Base-by-base conservation (phyloP, 2,113 vertebrate species). In the Glaucidium brasilianum region DNA sequence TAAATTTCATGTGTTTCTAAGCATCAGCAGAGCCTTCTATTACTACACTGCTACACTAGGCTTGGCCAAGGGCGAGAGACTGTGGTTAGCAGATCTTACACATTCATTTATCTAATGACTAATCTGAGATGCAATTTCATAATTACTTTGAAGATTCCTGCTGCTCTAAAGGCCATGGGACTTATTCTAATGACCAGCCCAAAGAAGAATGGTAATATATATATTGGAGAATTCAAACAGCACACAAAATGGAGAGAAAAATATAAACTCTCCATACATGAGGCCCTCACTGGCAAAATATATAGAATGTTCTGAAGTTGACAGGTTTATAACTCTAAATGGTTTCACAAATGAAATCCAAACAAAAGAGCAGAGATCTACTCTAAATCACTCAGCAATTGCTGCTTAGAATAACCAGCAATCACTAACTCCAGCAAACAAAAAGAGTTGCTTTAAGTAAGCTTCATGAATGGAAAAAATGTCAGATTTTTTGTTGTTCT, bases 311-410 rank as follows among this genome's bases (percentile, higher is more conserved):
- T 95, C 92, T 87, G 71, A 74, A 94, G 68, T 9, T 97, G 95
- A 96, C 94, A 97, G 95, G 80, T 95, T 96, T 97, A 97, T 94
- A 91, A 93, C 93, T 92, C 74, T 62, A 90, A 87, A 88, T 94
- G 91, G 90, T 96, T 96, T 96, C 1, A 0, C 91, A 91, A 97
- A 95, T 86, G 88, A 95, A 97, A 96, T 92, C 79, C 95, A 97
- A 97, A 96, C 92, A 95, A 94, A 89, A 68, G 77, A 94, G 91
- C 91, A 93, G 92, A 84, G 71, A 75, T 64, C 67, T 45, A 32
- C 89, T 91, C 80, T 94, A 96, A 96, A 97, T 97, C 97, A 96
- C 79, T 92, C 89, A 88, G 94, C 93, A 84, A 96, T 74, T 95
- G 87, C 78, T 88, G 76, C 59, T 77, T 49, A 94, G 87, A 86